Evolutionary conservation across 2,888 invertebrate species (phyloP).

Genomic region (Dascillus cervinus): DNA sequence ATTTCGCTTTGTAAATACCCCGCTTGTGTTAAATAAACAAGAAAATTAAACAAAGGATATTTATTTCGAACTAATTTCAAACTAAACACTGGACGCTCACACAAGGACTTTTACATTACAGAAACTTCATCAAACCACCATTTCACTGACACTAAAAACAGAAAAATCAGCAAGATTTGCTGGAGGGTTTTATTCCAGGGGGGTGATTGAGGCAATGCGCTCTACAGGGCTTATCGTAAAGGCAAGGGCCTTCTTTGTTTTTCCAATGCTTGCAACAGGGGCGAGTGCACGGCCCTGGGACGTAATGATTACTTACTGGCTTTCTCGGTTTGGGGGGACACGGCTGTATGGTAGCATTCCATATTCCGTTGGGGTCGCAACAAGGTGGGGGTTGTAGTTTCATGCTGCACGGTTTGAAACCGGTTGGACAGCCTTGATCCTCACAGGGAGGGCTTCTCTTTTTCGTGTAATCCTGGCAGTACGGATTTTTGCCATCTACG

Average conservation of each 20-base stretch:
- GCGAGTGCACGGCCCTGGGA: constrained; percentile 29
- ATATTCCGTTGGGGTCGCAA: constrained; percentile 35
- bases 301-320: constrained; percentile 22
- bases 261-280: constrained; percentile 39
- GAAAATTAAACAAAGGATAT: too few relatives aligned
- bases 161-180: background rate
- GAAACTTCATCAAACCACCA: background rate
- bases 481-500: constrained; percentile 28
- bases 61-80: too few relatives aligned
- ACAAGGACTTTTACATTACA: background rate
- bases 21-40: too few relatives aligned
- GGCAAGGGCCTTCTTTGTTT: constrained; percentile 32
- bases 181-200: constrained; percentile 22
- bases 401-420: constrained; percentile 38
- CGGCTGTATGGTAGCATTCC: constrained; percentile 34
- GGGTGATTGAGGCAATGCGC: constrained; percentile 39
- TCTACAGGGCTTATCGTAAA: constrained; percentile 37
- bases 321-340: constrained; percentile 34
- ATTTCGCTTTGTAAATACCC: background rate
- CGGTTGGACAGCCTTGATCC: constrained; percentile 31
- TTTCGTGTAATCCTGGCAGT: constrained; percentile 24
- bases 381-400: constrained; percentile 31
- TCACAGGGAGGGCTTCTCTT: constrained; percentile 16
- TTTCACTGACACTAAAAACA: background rate
- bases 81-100: too few relatives aligned